phyloP scores from a whole-genome alignment of 2,113 vertebrate species.

The Salminus brasiliensis region DNA sequence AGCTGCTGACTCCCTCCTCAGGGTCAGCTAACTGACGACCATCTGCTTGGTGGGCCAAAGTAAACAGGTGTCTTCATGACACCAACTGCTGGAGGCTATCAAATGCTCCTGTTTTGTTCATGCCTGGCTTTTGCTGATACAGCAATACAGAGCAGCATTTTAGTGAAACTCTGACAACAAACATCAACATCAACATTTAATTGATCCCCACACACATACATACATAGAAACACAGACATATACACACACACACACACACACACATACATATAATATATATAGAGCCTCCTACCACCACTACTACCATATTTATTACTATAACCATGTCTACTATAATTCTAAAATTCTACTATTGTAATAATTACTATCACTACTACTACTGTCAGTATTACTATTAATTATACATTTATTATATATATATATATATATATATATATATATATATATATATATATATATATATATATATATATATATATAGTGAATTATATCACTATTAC shows the following conservation, averaged over 20 bases:
- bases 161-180: not conserved
- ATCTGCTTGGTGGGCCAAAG: conserved; percentile 48
- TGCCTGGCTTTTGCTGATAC: conserved; percentile 11
- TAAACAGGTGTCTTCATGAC: conserved; percentile 53
- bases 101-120: conserved; percentile 25
- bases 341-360: not conserved
- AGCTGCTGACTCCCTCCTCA: conserved; percentile 46
- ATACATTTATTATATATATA: not conserved
- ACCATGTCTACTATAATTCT: no score
- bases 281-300: no score
- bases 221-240: no score
- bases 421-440: not conserved
- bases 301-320: no score
- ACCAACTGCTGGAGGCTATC: conserved; percentile 46
- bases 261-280: no score
- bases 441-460: no score
- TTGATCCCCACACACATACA: no score
- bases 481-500: no score
- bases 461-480: no score
- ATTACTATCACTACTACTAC: not conserved
- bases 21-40: conserved; percentile 47
- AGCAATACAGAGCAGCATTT: not conserved
- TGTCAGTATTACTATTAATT: not conserved
- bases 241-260: no score
- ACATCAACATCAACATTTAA: not conserved